A percentile compares a stretch with the other conserved stretches of the same genome.
These are phyloP conservation scores for Andrena hattorfiana DNA, from an alignment of 2,888 invertebrate genomes.

Conservation along the genomic window DNA sequence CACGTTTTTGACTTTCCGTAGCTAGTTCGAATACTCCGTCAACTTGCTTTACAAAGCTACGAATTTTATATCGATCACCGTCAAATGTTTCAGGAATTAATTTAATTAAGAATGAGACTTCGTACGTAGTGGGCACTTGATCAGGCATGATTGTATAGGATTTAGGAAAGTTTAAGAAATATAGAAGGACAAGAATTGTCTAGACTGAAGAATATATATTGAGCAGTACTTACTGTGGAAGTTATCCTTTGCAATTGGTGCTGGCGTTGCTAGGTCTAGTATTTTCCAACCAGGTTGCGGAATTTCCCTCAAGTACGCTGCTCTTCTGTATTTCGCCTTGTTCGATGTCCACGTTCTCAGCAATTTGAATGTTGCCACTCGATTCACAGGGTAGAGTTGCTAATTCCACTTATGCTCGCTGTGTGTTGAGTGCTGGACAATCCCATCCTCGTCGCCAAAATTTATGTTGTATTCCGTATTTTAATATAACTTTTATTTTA, in stretches of 20 bases:
- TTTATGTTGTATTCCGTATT: constrained; percentile 16
- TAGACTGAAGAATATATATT: constrained; percentile 10
- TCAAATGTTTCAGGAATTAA: no score
- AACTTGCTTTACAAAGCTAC: no score
- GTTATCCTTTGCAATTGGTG: constrained; percentile 16
- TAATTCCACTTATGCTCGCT: constrained; percentile 11
- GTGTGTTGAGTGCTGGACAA: constrained; percentile 12
- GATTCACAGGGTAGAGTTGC: constrained; percentile 19
- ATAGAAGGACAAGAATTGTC: constrained; percentile 8
- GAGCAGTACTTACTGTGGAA: constrained; percentile 21
- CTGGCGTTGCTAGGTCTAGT: constrained; percentile 16
- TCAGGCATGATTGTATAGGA: no score
- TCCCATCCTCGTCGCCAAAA: constrained; percentile 24
- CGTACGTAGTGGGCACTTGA: no score
- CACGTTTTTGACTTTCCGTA: no score
- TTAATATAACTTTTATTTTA: neutral
- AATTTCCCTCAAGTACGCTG: neutral
- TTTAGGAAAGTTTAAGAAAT: no score
- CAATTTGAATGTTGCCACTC: constrained; percentile 19
- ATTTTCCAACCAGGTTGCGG: constrained; percentile 11
- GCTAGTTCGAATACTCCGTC: no score
- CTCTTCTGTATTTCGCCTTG: constrained; percentile 8
- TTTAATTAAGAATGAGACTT: no score
- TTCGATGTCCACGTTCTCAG: constrained; percentile 31
- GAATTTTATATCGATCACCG: no score